phyloP scores from a whole-genome alignment of 30 jellyfish, hydroid and myxozoan genomes.

The Phacellophora camtschatica region DNA sequence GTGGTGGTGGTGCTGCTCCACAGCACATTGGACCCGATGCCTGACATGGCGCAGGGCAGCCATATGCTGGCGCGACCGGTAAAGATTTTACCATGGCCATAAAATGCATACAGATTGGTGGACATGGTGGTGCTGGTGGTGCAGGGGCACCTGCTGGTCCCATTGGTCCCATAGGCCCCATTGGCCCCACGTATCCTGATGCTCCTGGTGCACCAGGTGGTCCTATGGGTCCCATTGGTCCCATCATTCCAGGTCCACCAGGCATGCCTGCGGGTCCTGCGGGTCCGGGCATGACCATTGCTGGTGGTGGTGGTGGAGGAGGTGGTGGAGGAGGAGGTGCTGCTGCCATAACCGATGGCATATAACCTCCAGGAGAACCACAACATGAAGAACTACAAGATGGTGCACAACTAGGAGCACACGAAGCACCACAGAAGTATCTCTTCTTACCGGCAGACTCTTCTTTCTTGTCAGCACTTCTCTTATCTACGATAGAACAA shows the following conservation, averaged over 20 bases:
- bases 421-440: constrained; percentile 90
- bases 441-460: constrained; percentile 96
- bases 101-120: constrained; percentile 94
- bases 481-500: constrained; percentile 69
- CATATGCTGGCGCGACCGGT: constrained; percentile 77
- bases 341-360: constrained; percentile 52
- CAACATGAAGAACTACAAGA: constrained; percentile 78
- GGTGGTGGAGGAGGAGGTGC: constrained; percentile 99
- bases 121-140: constrained; percentile 96
- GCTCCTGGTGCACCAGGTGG: constrained; percentile 75
- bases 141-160: constrained; percentile 96
- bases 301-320: constrained; percentile 83
- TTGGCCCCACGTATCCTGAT: constrained; percentile 66
- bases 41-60: constrained; percentile 69
- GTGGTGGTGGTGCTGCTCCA: constrained; percentile 93
- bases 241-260: constrained; percentile 67
- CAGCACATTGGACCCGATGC: constrained; percentile 73
- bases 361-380: constrained; percentile 63
- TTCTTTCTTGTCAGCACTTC: constrained; percentile 87
- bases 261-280: constrained; percentile 76
- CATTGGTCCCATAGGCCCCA: constrained; percentile 91
- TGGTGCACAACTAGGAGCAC: constrained; percentile 87
- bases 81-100: constrained; percentile 63
- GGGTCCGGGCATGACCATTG: constrained; percentile 80
- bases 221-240: constrained; percentile 76